Base-by-base conservation (phyloP, 2,888 invertebrate genomes). In the Germaria angustata region DNA sequence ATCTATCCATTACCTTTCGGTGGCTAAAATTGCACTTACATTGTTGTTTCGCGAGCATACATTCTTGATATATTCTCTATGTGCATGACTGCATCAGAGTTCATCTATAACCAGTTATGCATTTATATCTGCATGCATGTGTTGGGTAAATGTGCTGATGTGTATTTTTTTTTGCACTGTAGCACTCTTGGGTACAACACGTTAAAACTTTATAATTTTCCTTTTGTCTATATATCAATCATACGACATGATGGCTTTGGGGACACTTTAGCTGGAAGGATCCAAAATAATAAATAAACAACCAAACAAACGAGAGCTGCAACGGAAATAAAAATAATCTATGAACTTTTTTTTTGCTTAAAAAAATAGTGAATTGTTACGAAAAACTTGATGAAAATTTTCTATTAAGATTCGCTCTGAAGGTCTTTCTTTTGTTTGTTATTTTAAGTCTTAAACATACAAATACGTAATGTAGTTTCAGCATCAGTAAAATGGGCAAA, bases 1-100 rank as follows among this genome's bases (percentile, higher is more conserved):
- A 49, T 36, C 55, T 22, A 55, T 65, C 51, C 59, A 69, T 77
- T 78, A 71, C 24, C 69, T 53, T n/a, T 63, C 51, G 69, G 78
- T 78, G 78, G 69, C 69, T 49, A 71, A 78, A 46, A 46, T 63
- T 71, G 36, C 78, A 78, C 63, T 71, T 55, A 46, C 63, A 61
- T 71, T 61, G 41, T 77, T 51, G 41, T 55, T 28, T 51, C 11
- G 20, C 5, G 20, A 55, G 15, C 15, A 15, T 15, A 32, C 15
- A 17, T 17, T 5, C 28, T 5, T 24, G 4, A 8, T 68, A 7
- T 55, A 57, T 72, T 68, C 41, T 68, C 49, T 51, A 41, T 68
- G 36, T 61, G 76, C 68, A 68, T 61, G 68, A 77, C 51, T 61
- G 41, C 76, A 53, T 77, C 41, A 32, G 32, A 68, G 68, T 61